Base-by-base conservation (phyloP, 1,140 invertebrate genomes). In the Drosophila sucinea region DNA sequence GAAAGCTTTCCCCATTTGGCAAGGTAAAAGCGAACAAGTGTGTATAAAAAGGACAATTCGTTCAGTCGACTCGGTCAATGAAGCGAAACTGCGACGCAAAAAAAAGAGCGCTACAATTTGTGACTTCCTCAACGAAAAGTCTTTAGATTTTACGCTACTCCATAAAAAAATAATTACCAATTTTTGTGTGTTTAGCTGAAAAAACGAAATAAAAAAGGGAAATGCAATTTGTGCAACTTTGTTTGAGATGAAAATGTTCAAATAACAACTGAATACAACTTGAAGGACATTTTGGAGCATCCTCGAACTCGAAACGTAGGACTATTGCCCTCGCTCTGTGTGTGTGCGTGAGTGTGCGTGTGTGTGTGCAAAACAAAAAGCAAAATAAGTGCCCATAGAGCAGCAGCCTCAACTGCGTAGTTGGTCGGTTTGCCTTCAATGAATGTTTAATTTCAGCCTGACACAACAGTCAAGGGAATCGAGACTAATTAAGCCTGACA, bases 31-130 rank as follows among this genome's bases (percentile, higher is more conserved):
- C 90, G 82, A 91, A 91, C 84, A 91, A 91, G 90, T 91, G 90
- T 91, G 90, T 91, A 91, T 84, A 87, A 87, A 85, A 87, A 78
- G 84, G 85, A 91, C 73, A 91, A 78, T 82, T 91, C 80, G 64
- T 87, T 87, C 77, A 91, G 90, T 91, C 77, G 76, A 79, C 74
- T 72, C 70, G 79, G 85, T 84, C 75, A 90, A 81, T 90, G 77
- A 72, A 84, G 74, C 75, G 62, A 70, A 86, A 81, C 62, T 79
- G 67, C 85, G 75, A 73, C 89, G 70, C 70, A 75, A 77, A 74
- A 74, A 77, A 74, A 83, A 64, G 60, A 10, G 72, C 84, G 80
- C 68, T 70, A 81, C 68, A 70, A 51, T 32, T 38, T 64, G 5
- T 2, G 3, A 7, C 44, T 40, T 25, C 10, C 30, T 11, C 6